Evolutionary conservation across 2,888 invertebrate species (phyloP), one percentile per base, ranked within the genome.

Genomic region (Agrilus biguttatus): DNA sequence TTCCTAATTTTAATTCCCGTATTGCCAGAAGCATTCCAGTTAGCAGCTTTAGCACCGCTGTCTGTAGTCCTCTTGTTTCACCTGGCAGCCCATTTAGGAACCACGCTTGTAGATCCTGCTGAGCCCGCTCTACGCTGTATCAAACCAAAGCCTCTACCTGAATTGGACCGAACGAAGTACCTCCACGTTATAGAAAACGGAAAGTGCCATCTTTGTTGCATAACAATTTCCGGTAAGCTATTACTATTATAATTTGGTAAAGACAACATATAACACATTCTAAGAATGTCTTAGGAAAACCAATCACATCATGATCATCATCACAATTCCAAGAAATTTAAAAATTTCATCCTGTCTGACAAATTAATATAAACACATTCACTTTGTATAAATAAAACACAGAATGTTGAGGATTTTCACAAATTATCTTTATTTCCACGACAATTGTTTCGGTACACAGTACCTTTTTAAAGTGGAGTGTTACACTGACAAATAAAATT

Each of bases 181-280:
- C 75, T 79, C 36, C 95, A 95, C 71, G 95, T 92, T 47, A 96
- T 96, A 60, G 93, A 95, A 69, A 86, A 90, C 70, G 90, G 92
- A 41, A 77, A 87, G 46, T 96, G 96, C 62, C 89, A 95, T 60
- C 72, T 96, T 57, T 96, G 96, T 69, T 84, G 88, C 59, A 82
- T 91, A 54, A 71, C 78, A 48, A 83, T 82, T 7, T 76, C 50
- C 10, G 46, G 48, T 14, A 36, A 36, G 17, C 2, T 12, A 12
- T 36, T 23, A 7, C 5, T 19, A 2, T 21, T 21, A 17, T 17
- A 17, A 4, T 17, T 17, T 17, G 17, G 4, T 17, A 17, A 17
- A 4, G 17, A 17, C 4, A 17, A 17, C 4, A 17, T 4, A 17
- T 17, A 17, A 3, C 2, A 17, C 4, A 17, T 4, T 17, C 17